Base-by-base conservation (phyloP, 2,888 invertebrate species). In the Volucella inanis region DNA sequence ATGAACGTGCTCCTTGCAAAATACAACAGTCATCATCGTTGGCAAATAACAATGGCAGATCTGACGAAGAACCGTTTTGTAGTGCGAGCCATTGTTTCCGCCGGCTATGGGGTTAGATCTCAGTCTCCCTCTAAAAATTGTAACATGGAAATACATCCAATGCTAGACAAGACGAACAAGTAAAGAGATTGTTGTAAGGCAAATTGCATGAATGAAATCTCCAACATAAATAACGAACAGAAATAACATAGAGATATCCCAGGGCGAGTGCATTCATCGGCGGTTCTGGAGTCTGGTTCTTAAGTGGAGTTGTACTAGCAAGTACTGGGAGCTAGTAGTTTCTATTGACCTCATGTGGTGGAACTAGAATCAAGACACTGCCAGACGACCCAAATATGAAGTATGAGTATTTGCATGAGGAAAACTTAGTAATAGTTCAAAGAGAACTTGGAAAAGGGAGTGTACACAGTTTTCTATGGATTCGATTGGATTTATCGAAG, bases 51-150 rank as follows among this genome's bases (percentile, higher is more conserved):
- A 79, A 83, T 83, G 62, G 83, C 82, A 78, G 62, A 82, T 77
- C 82, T 83, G 82, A 83, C 78, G 72, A 78, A 72, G 78, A 83
- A 77, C 78, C 82, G 78, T 83, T 83, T 78, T 83, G 82, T 72
- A 67, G 47, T 59, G 11, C 18, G 10, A 61, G 10, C 45, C 67
- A 83, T 83, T 78, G 82, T 78, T 39, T 77, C 18, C 38, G 15
- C 43, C 18, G 4, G 4, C 18, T 10, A 22, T 38, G 11, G 6
- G 22, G 22, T 41, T 52, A 41, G 47, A 61, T 18, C 43, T 50
- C 57, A 62, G 64, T 74, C 41, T 55, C 47, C 45, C 49, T 61
- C 52, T 41, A 41, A 65, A n/a, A n/a, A n/a, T n/a, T n/a, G 52
- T 15, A 10, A n/a, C 39, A 65, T 77, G 77, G 49, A 72, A 77